Conservation (phyloP, 2,113 vertebrate species). For the Odontophorus gujanensis region DNA sequence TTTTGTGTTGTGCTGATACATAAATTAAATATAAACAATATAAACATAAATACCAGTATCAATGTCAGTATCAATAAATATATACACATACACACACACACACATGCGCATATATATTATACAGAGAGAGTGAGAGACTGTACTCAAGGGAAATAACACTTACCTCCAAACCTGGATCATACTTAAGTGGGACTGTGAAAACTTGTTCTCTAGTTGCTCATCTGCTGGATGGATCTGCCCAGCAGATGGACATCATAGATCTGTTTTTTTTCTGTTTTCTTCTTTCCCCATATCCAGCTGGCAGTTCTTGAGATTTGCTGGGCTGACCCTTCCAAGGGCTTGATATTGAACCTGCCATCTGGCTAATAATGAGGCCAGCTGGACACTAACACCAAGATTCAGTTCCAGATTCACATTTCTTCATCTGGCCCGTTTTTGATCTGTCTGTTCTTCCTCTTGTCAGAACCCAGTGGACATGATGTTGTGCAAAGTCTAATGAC, state of each 20-base stretch:
- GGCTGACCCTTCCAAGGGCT: slow-evolving; percentile 45
- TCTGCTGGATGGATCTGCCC: background rate
- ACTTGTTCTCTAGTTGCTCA: background rate
- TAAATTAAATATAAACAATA: no score
- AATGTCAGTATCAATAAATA: no score
- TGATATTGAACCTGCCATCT: slow-evolving; percentile 59
- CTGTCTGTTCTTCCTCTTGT: slow-evolving; percentile 3
- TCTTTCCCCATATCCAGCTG: slow-evolving; percentile 31
- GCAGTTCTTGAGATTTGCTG: slow-evolving; percentile 18
- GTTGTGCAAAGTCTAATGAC: background rate
- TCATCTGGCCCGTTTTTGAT: slow-evolving; percentile 39
- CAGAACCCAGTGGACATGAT: background rate
- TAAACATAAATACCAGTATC: no score
- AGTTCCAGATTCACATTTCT: slow-evolving; percentile 39
- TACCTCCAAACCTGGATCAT: background rate
- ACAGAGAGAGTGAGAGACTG: no score
- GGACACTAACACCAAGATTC: slow-evolving; percentile 50
- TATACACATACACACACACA: no score
- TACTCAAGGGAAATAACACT: background rate
- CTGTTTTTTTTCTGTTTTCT: background rate
- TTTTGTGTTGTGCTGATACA: background rate
- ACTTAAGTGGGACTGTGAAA: background rate
- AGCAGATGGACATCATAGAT: slow-evolving; percentile 46
- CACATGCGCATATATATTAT: no score
- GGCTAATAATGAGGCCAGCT: slow-evolving; percentile 53